Conservation (phyloP, 2,888 invertebrate species). For the Mimachlamys varia region DNA sequence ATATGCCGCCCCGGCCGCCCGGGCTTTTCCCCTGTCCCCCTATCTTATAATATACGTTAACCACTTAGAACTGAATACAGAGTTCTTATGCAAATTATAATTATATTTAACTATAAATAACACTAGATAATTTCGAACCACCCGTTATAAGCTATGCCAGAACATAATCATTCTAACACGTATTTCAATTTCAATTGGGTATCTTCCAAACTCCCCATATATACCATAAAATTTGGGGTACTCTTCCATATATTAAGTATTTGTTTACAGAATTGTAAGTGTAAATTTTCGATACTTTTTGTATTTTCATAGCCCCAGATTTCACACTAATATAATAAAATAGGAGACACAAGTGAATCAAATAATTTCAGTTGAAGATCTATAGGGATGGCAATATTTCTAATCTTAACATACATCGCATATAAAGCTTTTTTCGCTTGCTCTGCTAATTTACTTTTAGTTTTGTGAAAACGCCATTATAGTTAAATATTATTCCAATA, state of each 20-base stretch:
- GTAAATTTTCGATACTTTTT: not conserved
- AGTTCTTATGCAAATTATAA: no score
- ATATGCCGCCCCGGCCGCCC: no score
- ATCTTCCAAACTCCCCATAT: slow-evolving; percentile 4
- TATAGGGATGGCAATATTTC: not conserved
- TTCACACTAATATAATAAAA: slow-evolving; percentile 1
- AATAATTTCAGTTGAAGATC: not conserved
- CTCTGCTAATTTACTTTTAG: not conserved
- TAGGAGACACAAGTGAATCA: no score
- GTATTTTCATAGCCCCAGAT: slow-evolving; percentile 32
- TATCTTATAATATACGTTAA: no score
- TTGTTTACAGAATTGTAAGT: slow-evolving; percentile 32
- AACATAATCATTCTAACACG: not conserved
- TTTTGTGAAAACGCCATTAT: slow-evolving; percentile 29
- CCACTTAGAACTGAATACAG: no score
- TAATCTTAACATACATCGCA: not conserved
- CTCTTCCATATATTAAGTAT: not conserved
- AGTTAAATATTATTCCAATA: slow-evolving; percentile 34
- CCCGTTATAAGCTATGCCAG: not conserved
- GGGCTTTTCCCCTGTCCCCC: no score
- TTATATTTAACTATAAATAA: no score
- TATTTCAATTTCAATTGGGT: not conserved
- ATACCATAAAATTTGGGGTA: slow-evolving; percentile 4
- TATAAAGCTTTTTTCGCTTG: slow-evolving; percentile 14
- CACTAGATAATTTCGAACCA: no score